Conservation (phyloP, 2,888 invertebrate species). For the Philaethria dido region DNA sequence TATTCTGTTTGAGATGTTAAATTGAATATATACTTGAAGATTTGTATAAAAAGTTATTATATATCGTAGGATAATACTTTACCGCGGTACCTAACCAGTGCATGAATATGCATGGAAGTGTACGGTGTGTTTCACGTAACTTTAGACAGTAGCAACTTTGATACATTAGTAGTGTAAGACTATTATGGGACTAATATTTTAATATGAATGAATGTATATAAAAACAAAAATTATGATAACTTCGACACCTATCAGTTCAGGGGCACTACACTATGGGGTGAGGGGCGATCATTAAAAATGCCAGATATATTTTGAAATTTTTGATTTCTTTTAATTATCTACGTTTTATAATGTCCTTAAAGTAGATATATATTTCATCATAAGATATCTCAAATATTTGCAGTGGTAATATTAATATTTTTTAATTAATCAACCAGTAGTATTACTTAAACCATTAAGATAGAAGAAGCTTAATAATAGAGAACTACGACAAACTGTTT, state of each 20-base stretch:
- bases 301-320: slow-evolving; percentile 81
- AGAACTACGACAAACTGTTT: slow-evolving; percentile 83
- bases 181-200: slow-evolving; percentile 53
- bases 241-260: slow-evolving; percentile 40
- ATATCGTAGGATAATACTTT: slow-evolving; percentile 29
- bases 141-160: slow-evolving; percentile 5
- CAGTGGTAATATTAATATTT: slow-evolving; percentile 84
- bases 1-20: no score
- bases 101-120: slow-evolving; percentile 49
- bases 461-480: slow-evolving; percentile 84
- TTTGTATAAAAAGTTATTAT: no score
- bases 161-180: slow-evolving; percentile 64
- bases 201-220: slow-evolving; percentile 55
- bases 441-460: slow-evolving; percentile 83
- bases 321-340: slow-evolving; percentile 85
- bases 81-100: slow-evolving; percentile 35
- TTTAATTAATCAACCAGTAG: slow-evolving; percentile 82
- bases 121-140: slow-evolving; percentile 43
- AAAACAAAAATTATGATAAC: slow-evolving; percentile 81
- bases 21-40: no score
- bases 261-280: slow-evolving; percentile 55
- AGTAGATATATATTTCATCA: slow-evolving; percentile 85
- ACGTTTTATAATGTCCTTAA: slow-evolving; percentile 85
- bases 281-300: slow-evolving; percentile 78
- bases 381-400: slow-evolving; percentile 85